Conservation (phyloP, 1,140 invertebrate genomes). For the Solenopsis invicta region DNA sequence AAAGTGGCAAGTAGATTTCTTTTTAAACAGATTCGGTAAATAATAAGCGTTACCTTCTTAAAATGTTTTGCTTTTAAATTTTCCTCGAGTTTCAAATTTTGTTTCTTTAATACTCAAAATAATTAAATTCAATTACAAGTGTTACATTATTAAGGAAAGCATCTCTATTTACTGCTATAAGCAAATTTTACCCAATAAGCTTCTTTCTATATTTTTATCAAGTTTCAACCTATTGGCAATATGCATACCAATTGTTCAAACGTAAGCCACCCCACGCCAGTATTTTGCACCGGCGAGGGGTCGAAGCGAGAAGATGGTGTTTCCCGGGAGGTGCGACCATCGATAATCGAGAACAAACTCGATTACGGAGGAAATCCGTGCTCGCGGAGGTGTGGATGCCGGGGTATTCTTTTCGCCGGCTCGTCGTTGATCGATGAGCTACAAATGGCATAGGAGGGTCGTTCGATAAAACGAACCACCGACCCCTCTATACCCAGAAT, state of each 20-base stretch:
- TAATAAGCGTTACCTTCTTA: not conserved
- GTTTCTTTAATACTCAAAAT: not conserved
- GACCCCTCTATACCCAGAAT: slow-evolving; percentile 54
- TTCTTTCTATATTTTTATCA: not conserved
- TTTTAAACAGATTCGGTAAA: slow-evolving; percentile 27
- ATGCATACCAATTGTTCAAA: not conserved
- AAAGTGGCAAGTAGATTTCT: slow-evolving; percentile 3
- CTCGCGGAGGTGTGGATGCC: slow-evolving; percentile 65
- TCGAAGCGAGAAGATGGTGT: slow-evolving; percentile 54
- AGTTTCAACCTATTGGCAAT: not conserved
- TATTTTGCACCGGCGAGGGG: slow-evolving; percentile 18
- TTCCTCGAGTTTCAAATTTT: slow-evolving; percentile 13
- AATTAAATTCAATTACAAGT: not conserved
- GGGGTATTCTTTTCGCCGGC: slow-evolving; percentile 66
- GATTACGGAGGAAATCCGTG: slow-evolving; percentile 77
- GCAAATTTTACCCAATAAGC: not conserved
- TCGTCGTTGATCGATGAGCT: slow-evolving; percentile 77
- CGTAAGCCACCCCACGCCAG: not conserved
- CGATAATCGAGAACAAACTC: slow-evolving; percentile 78
- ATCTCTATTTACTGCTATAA: not conserved
- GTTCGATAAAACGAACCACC: slow-evolving; percentile 54
- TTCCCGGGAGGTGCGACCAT: slow-evolving; percentile 68
- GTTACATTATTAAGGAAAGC: not conserved
- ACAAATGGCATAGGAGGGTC: slow-evolving; percentile 71
- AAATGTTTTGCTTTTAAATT: not conserved